phyloP scores from a whole-genome alignment of 2,888 invertebrate genomes.

The Carabus problematicus region DNA sequence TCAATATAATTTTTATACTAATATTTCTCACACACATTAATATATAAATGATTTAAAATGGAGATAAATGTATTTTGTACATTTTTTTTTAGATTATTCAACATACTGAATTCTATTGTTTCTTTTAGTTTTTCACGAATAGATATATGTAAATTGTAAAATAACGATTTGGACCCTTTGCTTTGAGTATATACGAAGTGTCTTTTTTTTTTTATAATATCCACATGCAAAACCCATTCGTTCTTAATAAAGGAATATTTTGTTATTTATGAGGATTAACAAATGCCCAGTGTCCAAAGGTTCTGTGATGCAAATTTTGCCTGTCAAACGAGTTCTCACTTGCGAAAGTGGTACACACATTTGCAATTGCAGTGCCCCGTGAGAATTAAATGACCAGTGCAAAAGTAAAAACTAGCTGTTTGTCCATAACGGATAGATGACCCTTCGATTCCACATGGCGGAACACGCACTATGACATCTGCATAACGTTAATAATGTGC shows the following conservation, averaged over 20 bases:
- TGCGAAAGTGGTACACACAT: conserved; percentile 8
- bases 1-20: not conserved
- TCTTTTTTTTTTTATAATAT: not conserved
- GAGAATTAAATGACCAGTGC: not conserved
- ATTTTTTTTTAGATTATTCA: not conserved
- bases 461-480: too few relatives aligned
- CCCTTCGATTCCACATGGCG: too few relatives aligned
- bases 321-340: not conserved
- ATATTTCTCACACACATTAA: too few relatives aligned
- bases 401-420: not conserved
- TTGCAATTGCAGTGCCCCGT: not conserved
- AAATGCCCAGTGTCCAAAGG: conserved; percentile 27
- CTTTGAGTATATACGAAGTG: not conserved
- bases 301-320: conserved; percentile 29
- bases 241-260: conserved; percentile 23
- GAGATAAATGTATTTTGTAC: not conserved
- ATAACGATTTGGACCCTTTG: not conserved
- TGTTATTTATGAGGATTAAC: conserved; percentile 25
- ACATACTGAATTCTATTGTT: not conserved
- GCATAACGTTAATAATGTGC: not conserved
- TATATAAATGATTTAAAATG: not conserved
- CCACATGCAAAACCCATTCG: conserved; percentile 1
- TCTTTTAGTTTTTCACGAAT: not conserved
- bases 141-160: not conserved
- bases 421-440: too few relatives aligned